These are phyloP conservation scores for Neostethus bicornis DNA, from an alignment of 2,797 vertebrate species.

Conservation along the genomic window DNA sequence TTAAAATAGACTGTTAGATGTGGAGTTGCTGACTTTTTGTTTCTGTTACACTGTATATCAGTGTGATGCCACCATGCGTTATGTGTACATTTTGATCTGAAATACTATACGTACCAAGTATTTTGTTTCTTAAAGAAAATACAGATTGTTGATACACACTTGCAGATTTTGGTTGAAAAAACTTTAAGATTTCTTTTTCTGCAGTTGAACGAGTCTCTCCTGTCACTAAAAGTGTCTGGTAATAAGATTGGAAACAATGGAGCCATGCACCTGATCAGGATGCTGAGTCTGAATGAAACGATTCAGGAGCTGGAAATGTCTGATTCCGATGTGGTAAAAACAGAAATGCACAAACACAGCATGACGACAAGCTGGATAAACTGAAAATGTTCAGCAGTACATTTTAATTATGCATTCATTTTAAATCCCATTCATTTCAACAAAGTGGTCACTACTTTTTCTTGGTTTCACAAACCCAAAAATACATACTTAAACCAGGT, in stretches of 20 bases:
- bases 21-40: not conserved
- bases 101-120: no score
- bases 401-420: not conserved
- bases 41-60: not conserved
- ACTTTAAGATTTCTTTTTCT: not conserved
- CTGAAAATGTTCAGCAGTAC: not conserved
- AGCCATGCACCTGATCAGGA: constrained; percentile 83
- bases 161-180: no score
- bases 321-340: constrained; percentile 87
- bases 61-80: not conserved
- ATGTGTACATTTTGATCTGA: no score
- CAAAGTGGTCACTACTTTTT: no score
- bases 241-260: constrained; percentile 89
- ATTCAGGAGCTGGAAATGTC: constrained; percentile 87
- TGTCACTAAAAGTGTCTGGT: constrained; percentile 85
- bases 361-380: not conserved
- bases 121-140: no score
- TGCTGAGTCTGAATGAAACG: constrained; percentile 84
- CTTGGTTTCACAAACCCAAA: no score
- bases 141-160: no score
- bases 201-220: constrained; percentile 82
- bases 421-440: no score
- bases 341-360: not conserved
- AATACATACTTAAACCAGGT: no score
- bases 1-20: not conserved